A percentile compares a stretch with the other conserved stretches of the same genome.
Evolutionary conservation across 2,797 vertebrate species (phyloP).

Genomic region (Discoglossus pictus): DNA sequence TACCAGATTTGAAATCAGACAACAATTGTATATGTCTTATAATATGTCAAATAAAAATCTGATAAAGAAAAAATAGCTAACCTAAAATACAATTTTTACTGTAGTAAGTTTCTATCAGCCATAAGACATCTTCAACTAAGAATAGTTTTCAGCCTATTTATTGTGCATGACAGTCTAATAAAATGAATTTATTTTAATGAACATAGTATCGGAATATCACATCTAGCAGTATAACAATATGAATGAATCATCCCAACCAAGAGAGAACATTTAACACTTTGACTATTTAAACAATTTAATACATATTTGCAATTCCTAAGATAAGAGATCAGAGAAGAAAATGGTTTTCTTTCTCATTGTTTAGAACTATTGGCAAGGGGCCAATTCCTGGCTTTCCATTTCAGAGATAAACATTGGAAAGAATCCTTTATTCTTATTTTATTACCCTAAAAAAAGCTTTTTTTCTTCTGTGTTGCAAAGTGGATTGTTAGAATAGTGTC

Average conservation of each 20-base stretch:
- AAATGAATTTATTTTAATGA: constrained; percentile 80
- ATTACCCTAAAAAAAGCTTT: constrained; percentile 27
- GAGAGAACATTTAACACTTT: constrained; percentile 78
- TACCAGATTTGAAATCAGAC: too few species aligned
- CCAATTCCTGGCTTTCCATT: constrained; percentile 77
- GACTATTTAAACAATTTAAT: constrained; percentile 77
- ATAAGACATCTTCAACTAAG: constrained; percentile 68
- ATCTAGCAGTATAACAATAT: constrained; percentile 67
- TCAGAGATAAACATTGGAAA: constrained; percentile 51
- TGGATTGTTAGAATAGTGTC: too few species aligned
- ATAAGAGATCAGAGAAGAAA: constrained; percentile 71
- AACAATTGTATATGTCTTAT: too few species aligned
- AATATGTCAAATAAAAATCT: too few species aligned
- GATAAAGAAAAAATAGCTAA: too few species aligned
- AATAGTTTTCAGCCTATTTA: constrained; percentile 67
- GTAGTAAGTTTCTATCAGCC: constrained; percentile 51
- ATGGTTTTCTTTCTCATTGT: constrained; percentile 71
- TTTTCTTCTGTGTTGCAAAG: too few species aligned
- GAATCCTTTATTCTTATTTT: constrained; percentile 37
- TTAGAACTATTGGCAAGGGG: constrained; percentile 73
- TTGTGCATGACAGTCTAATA: constrained; percentile 73
- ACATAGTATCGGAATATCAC: constrained; percentile 72
- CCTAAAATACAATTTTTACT: too few species aligned
- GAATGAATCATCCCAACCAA: constrained; percentile 69
- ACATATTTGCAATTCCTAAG: constrained; percentile 78